Evolutionary conservation across 2,797 vertebrate species (phyloP).

Genomic region (Heliangelus exortis): DNA sequence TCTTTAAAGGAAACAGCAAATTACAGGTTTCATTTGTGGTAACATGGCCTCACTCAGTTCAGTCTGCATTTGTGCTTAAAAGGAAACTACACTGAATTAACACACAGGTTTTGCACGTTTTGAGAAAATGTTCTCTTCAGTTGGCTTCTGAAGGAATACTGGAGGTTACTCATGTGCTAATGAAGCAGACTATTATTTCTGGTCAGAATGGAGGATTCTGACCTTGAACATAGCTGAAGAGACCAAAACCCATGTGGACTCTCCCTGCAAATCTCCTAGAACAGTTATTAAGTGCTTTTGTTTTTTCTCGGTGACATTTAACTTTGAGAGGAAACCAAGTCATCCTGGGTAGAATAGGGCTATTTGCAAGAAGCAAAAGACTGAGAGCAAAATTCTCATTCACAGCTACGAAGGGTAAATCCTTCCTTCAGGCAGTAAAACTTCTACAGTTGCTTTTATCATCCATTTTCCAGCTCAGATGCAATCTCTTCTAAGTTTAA

Average conservation of each 20-base stretch:
- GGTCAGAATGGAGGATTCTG: neutral
- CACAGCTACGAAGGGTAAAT: neutral
- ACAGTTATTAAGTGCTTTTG: neutral
- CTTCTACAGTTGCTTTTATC: neutral
- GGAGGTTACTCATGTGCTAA: neutral
- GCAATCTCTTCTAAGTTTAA: neutral
- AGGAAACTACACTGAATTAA: neutral
- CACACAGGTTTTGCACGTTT: neutral
- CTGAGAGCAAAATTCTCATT: neutral
- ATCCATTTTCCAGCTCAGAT: neutral
- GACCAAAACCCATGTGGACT: neutral
- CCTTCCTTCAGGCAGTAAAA: neutral
- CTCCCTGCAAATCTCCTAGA: neutral
- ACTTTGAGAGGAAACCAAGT: neutral
- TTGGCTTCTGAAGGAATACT: neutral
- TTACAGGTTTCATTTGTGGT: neutral
- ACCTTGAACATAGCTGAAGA: neutral
- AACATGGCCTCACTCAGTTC: neutral
- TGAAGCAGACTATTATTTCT: neutral
- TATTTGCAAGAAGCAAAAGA: neutral
- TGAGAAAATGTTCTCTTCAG: neutral
- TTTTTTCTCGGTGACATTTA: neutral
- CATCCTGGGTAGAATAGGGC: neutral
- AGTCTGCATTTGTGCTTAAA: neutral
- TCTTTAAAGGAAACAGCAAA: neutral